A percentile compares a stretch with the other conserved stretches of the same genome.
Evolutionary conservation across 53 echinoderm and acorn worm genomes (phyloP).

Genomic region (Patiria pectinifera): DNA sequence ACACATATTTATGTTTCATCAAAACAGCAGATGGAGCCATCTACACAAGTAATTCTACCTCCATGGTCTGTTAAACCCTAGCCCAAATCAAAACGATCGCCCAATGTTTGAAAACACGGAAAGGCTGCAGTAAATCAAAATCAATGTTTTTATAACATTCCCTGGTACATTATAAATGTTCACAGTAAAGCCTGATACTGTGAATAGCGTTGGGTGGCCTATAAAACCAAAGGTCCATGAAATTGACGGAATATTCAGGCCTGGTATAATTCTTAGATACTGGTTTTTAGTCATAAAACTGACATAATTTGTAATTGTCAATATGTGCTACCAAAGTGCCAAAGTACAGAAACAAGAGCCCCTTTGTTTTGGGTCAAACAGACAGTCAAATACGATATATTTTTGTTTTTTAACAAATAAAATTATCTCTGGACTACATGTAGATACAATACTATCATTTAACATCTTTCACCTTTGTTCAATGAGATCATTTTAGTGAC

Average conservation of each 20-base stretch:
- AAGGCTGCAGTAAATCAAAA: no score
- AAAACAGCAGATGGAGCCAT: neutral
- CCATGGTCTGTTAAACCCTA: neutral
- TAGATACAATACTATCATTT: neutral
- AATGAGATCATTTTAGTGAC: neutral
- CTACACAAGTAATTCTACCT: neutral
- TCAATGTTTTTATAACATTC: neutral
- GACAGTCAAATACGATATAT: neutral
- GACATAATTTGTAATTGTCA: neutral
- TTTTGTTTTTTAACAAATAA: no score
- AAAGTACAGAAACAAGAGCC: neutral
- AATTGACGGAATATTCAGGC: neutral
- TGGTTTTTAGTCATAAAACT: neutral
- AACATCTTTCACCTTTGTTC: conserved; percentile 32
- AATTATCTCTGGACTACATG: neutral
- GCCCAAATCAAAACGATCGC: neutral
- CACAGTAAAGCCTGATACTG: neutral
- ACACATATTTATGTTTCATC: neutral
- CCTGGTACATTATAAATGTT: no score
- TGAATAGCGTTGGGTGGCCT: neutral
- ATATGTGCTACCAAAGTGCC: neutral
- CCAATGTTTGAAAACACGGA: no score
- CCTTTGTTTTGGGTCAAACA: neutral
- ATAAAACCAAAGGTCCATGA: neutral
- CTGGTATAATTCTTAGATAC: neutral